Evolutionary conservation across 2,888 invertebrate genomes (phyloP), one percentile per base, ranked within the genome.

Genomic region (Emmelina monodactyla): DNA sequence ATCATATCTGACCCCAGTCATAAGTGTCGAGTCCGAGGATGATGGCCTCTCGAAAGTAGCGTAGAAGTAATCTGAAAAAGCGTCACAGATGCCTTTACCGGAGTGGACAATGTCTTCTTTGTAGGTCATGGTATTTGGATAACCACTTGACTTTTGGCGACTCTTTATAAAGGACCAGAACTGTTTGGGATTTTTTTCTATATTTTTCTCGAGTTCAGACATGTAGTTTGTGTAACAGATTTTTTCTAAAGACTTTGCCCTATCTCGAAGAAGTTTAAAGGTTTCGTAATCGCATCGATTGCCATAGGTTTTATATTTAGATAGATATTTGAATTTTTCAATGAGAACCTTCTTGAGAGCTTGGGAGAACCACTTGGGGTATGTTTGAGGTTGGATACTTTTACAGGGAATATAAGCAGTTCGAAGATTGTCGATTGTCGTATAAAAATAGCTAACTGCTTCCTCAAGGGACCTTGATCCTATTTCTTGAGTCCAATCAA

Each of bases 161-260:
- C 11, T 13, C 22, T 32, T 22, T 2, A 32, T n/a, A 32, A 14
- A 25, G 1, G 32, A 32, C 22, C 32, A 32, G 16, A 32, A 32
- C 9, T 12, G 12, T 9, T 22, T 32, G 9, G 32, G 32, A 22
- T 14, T 32, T 13, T 22, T 32, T 4, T 12, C 22, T 13, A 32
- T 32, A 22, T 22, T 22, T 2, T 22, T 22, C 22, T 32, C 22
- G 2, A 25, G n/a, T 22, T 11, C 14, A 13, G 11, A 6, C 11
- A 22, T 19, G 10, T 32, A 32, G 14, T 22, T 16, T 3, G 12
- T 12, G 22, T 22, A 32, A 13, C 22, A 22, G 7, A 11, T 22
- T 11, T 6, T 10, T 22, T 32, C 32, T 12, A 32, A 13, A 9
- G 9, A 13, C 12, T 19, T 19, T 3, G 19, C 22, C 3, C 32